phyloP scores from a whole-genome alignment of 2,113 vertebrate genomes.

The Sclerurus mexicanus region DNA sequence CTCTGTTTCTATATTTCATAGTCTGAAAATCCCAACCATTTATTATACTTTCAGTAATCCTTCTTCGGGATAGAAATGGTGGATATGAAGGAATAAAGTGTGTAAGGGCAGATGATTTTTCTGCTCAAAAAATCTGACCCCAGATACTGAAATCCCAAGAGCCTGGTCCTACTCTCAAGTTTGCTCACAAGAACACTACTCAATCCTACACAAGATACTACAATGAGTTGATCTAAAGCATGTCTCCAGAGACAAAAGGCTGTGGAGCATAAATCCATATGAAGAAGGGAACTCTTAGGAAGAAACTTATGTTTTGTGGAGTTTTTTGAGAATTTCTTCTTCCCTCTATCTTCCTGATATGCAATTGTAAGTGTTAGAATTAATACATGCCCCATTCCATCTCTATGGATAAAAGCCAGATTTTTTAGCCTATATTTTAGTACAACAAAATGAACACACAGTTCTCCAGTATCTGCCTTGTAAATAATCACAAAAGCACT shows the following conservation, averaged over 20 bases:
- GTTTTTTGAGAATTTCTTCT: neutral
- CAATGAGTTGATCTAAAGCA: neutral
- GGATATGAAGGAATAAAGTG: neutral
- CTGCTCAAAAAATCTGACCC: neutral
- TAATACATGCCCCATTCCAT: neutral
- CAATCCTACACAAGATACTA: neutral
- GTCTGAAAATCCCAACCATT: neutral
- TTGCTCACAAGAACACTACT: neutral
- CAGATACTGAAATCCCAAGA: neutral
- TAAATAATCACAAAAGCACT: constrained; percentile 24
- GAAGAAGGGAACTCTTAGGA: neutral
- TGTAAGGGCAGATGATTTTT: neutral
- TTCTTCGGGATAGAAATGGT: neutral
- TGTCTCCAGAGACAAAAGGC: neutral
- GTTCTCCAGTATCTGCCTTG: neutral
- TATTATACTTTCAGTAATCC: neutral
- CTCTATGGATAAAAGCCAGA: neutral
- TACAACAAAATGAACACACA: neutral
- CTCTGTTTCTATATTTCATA: neutral
- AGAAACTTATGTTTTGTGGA: neutral
- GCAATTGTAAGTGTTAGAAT: neutral
- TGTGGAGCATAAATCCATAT: neutral
- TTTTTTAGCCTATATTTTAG: neutral
- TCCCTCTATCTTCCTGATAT: neutral
- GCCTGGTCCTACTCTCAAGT: neutral